These are phyloP conservation scores for Dinomys branickii DNA, from an alignment of 2,113 vertebrate species.

Conservation along the genomic window DNA sequence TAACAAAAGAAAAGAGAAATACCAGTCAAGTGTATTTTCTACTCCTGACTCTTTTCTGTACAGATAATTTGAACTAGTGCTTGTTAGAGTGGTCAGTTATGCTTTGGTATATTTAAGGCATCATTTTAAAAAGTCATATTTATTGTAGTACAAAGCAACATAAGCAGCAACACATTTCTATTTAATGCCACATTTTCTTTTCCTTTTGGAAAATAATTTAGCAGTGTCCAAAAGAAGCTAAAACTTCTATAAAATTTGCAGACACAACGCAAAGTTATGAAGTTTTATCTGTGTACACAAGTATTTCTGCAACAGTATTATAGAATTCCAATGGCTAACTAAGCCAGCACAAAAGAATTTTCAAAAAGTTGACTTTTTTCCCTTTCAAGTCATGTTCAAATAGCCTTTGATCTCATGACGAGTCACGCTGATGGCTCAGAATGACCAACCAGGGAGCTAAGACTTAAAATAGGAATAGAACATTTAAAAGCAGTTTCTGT, in stretches of 20 bases:
- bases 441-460: neutral
- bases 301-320: neutral
- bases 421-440: neutral
- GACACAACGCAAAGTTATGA: neutral
- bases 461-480: neutral
- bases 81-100: neutral
- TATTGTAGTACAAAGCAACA: neutral
- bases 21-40: neutral
- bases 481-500: neutral
- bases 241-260: neutral
- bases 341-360: neutral
- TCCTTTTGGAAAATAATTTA: neutral
- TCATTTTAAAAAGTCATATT: neutral
- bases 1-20: neutral
- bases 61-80: neutral
- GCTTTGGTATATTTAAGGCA: neutral
- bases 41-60: neutral
- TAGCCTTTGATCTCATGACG: neutral
- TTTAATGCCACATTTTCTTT: neutral
- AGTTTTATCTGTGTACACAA: neutral
- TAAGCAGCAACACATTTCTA: neutral
- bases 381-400: neutral
- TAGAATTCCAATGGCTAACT: neutral
- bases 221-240: neutral
- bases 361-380: neutral